Base-by-base conservation (phyloP, 1,140 invertebrate genomes). In the Metaphire vulgaris region DNA sequence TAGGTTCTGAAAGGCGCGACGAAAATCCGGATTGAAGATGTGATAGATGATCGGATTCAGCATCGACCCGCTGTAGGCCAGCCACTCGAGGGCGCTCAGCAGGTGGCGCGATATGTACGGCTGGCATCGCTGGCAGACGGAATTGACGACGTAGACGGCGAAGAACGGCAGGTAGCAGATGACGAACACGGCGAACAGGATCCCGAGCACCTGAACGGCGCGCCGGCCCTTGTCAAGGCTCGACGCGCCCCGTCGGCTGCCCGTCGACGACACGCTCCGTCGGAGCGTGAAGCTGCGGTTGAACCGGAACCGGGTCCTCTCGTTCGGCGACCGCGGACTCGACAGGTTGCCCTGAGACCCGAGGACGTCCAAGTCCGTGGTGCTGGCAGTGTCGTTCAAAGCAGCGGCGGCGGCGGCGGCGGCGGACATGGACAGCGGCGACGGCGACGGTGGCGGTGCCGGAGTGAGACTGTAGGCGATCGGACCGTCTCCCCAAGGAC, bases 31-130 rank as follows among this genome's bases (percentile, higher is more conserved):
- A 74, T 81, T 81, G 71, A 81, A 80, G 34, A 82, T 77, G 21
- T 79, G 80, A 68, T 81, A 81, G 64, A 82, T 81, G 76, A 82
- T 79, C 33, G 80, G 81, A 75, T 82, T 82, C 21, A 81, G 29
- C 70, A 80, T 76, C 26, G 81, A 81, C 15, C 76, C 80, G 67
- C 67, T 74, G 71, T 81, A 81, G 26, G 78, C 81, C 15, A 82
- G 34, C 81, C 81, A 82, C 34, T 79, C 79, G 21, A 81, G 74
- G 0, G 75, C 70, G 2, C 34, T 70, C 26, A 81, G 69, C 1
- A 80, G 34, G 29, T 78, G 1, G 29, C 72, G 71, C 2, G 33
- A 29, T 0, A 81, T 56, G 74, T 78, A 76, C 26, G 71, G 72
- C 41, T 32, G 64, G 74, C 78, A 79, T 29, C 31, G 41, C 1